A percentile compares a stretch with the other conserved stretches of the same genome.
phyloP scores from a whole-genome alignment of 2,888 invertebrate species.

The Lithophane socia region DNA sequence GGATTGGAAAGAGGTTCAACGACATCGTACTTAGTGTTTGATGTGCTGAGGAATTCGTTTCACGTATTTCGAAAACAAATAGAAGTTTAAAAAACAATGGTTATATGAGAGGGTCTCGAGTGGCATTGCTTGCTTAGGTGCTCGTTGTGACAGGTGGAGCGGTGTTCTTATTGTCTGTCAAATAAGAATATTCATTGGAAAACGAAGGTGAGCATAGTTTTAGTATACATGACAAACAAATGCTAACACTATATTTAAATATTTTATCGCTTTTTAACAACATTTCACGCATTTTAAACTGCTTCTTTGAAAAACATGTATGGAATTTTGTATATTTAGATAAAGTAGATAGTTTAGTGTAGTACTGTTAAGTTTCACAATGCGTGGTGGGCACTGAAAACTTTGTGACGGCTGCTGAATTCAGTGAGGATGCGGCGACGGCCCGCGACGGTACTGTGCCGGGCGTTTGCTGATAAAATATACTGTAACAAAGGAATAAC shows the following conservation, averaged over 20 bases:
- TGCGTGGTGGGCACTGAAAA: conserved; percentile 77
- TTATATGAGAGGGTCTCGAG: conserved; percentile 77
- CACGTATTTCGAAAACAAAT: conserved; percentile 87
- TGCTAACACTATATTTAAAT: conserved; percentile 56
- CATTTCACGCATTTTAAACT: conserved; percentile 50
- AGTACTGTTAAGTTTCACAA: conserved; percentile 72
- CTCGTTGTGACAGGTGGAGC: conserved; percentile 82
- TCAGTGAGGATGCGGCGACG: conserved; percentile 84
- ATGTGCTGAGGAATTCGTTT: conserved; percentile 86
- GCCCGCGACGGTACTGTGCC: conserved; percentile 82
- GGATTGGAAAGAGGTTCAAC: conserved; percentile 85
- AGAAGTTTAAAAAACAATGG: conserved; percentile 86
- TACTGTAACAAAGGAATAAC: conserved; percentile 51
- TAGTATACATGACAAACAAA: conserved; percentile 59
- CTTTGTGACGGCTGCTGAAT: conserved; percentile 76
- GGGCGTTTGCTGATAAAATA: conserved; percentile 58
- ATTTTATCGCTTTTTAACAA: conserved; percentile 63
- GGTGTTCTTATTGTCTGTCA: conserved; percentile 77
- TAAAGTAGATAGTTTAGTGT: conserved; percentile 67
- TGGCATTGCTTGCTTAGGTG: conserved; percentile 87
- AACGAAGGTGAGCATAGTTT: conserved; percentile 79
- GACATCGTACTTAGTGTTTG: conserved; percentile 79
- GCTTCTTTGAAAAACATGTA: conserved; percentile 56
- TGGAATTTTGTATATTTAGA: conserved; percentile 56
- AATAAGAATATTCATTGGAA: conserved; percentile 75